phyloP scores from a whole-genome alignment of 1,140 invertebrate genomes.

The Tetragonula clypearis region DNA sequence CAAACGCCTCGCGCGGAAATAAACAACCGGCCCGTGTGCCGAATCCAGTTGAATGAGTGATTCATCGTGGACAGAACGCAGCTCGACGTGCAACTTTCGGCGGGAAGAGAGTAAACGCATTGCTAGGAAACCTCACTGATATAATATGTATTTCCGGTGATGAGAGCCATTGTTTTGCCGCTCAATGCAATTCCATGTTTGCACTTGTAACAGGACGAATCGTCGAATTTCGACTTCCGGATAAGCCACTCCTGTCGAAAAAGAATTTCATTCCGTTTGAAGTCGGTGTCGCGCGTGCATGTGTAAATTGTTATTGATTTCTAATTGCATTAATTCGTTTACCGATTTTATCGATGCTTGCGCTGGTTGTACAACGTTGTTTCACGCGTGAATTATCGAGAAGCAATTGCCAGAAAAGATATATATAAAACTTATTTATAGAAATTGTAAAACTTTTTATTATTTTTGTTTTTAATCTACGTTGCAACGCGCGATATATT shows the following conservation, averaged over 20 bases:
- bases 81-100: conserved; percentile 42
- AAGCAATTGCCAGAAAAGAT: neutral
- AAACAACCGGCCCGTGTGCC: conserved; percentile 30
- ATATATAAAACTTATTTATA: neutral
- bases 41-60: conserved; percentile 52
- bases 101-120: conserved; percentile 48
- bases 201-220: neutral
- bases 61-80: conserved; percentile 29
- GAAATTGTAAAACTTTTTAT: neutral
- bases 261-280: neutral
- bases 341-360: neutral
- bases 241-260: too few species aligned
- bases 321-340: neutral
- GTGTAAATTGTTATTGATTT: neutral
- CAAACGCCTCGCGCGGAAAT: conserved; percentile 1
- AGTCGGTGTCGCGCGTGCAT: too few species aligned
- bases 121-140: conserved; percentile 26
- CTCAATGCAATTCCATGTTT: neutral
- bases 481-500: too few species aligned
- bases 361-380: neutral
- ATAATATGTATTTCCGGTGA: conserved; percentile 33
- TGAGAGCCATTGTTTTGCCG: conserved; percentile 37
- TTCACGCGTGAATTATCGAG: neutral
- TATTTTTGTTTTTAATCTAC: neutral
- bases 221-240: neutral